A percentile compares a stretch with the other conserved stretches of the same genome.
Conservation (phyloP, 1,140 invertebrate species). For the Drosophila ambigua region DNA sequence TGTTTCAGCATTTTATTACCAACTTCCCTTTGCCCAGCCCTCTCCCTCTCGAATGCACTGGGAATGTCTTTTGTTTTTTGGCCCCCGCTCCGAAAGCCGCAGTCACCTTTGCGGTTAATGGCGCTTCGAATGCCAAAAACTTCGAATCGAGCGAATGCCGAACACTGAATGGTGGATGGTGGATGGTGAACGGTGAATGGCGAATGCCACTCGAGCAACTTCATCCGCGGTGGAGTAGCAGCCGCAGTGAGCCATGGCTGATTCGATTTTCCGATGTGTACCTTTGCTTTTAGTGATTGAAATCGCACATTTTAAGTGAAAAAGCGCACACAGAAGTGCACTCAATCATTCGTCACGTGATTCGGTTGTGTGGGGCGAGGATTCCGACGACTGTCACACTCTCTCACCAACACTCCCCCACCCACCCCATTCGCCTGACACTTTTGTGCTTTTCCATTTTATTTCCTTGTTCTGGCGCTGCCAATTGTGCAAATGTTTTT, state of each 20-base stretch:
- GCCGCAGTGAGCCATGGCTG: constrained; percentile 31
- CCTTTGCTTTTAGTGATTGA: constrained; percentile 82
- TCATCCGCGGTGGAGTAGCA: constrained; percentile 14
- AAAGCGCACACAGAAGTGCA: constrained; percentile 78
- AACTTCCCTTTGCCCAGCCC: constrained; percentile 71
- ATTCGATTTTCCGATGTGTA: constrained; percentile 64
- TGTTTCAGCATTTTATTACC: constrained; percentile 77
- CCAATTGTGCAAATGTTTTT: constrained; percentile 62
- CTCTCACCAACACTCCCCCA: no score
- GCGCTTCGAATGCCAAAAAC: constrained; percentile 17
- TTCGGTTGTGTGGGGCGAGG: constrained; percentile 18
- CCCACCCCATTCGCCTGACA: background rate
- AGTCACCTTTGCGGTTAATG: constrained; percentile 62
- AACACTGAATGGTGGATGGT: background rate
- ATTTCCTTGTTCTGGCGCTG: constrained; percentile 21
- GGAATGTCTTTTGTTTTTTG: constrained; percentile 53
- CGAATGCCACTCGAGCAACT: constrained; percentile 32
- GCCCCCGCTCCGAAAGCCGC: background rate
- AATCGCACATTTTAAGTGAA: constrained; percentile 82
- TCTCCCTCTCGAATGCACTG: constrained; percentile 32
- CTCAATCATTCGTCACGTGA: constrained; percentile 80
- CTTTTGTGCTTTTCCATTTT: constrained; percentile 23
- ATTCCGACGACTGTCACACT: no score
- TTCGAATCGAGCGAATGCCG: constrained; percentile 1
- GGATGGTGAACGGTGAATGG: background rate